Evolutionary conservation across 1,140 invertebrate species (phyloP), one percentile per base, ranked within the genome.

Genomic region (Drosophila simulans): DNA sequence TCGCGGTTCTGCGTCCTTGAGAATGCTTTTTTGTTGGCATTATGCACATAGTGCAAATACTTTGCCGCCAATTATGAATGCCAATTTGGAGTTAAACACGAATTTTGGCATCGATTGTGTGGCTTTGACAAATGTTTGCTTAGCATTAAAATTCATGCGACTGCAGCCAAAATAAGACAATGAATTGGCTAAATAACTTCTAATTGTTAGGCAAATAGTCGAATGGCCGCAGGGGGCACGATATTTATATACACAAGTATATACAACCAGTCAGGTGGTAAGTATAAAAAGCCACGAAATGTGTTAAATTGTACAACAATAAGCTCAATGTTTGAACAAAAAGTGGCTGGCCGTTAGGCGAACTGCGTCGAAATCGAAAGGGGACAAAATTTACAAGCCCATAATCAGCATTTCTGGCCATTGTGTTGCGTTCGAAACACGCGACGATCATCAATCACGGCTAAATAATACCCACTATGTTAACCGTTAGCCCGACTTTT

Each of bases 191-290:
- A 89, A 88, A 89, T 80, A 89, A 76, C 80, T 88, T 89, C 84
- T 88, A 89, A 89, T 89, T 89, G 84, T 80, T 89, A 72, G 58
- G 62, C 85, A 89, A 89, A 89, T 80, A 89, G 79, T 60, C 65
- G 75, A 51, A 22, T 48, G 40, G 52, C 65, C 56, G 51, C 46
- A 37, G 70, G 70, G 70, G 48, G 35, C 11, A 31, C 31, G 31
- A 31, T 31, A 31, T 31, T 31, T 31, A 39, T 39, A 37, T 10
- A 39, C 4, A 39, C 11, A 39, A 8, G 10, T 10, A 34, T 13
- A 13, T 25, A 20, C n/a, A 20, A 1, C 27, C 20, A 17, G 13
- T 54, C 42, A 68, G 63, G 63, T 82, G 78, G 35, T 27, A 77
- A 59, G 60, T 57, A 45, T 48, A 58, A 81, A 39, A 60, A 10